phyloP scores from a whole-genome alignment of 2,113 vertebrate genomes.

The Misgurnus mizolepis region DNA sequence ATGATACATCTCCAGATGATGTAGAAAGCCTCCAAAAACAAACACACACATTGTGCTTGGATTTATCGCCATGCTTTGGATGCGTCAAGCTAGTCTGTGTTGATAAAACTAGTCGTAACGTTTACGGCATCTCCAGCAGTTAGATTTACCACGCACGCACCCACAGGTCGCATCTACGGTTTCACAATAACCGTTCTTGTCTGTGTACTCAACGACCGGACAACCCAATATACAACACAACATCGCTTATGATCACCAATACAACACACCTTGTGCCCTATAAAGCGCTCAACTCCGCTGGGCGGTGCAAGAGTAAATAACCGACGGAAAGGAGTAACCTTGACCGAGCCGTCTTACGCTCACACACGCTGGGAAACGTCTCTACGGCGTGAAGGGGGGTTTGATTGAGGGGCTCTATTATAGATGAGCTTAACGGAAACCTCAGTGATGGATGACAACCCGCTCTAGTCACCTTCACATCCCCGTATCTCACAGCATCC shows the following conservation, averaged over 20 bases:
- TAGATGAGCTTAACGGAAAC: constrained; percentile 99
- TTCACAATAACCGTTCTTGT: constrained; percentile 54
- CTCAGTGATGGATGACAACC: constrained; percentile 94
- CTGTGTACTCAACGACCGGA: constrained; percentile 75
- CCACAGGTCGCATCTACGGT: background rate
- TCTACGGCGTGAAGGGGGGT: constrained; percentile 84
- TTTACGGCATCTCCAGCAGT: constrained; percentile 72
- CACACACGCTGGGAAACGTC: constrained; percentile 50
- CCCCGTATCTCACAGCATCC: constrained; percentile 82
- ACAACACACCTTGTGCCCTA: constrained; percentile 68
- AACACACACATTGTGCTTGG: constrained; percentile 15
- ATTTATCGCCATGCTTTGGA: constrained; percentile 72
- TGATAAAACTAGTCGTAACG: constrained; percentile 81
- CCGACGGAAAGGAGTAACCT: constrained; percentile 86
- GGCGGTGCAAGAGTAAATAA: constrained; percentile 86
- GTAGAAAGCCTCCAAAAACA: constrained; percentile 2
- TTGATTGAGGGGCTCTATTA: constrained; percentile 99
- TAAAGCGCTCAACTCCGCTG: constrained; percentile 55
- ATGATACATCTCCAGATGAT: background rate
- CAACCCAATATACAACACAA: constrained; percentile 50
- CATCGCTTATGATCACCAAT: constrained; percentile 79
- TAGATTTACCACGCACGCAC: constrained; percentile 69
- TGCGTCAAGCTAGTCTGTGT: constrained; percentile 73
- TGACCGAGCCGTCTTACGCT: constrained; percentile 83
- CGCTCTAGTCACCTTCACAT: constrained; percentile 95